Evolutionary conservation across 2,888 invertebrate genomes (phyloP).

Genomic region (Lottia scabra): DNA sequence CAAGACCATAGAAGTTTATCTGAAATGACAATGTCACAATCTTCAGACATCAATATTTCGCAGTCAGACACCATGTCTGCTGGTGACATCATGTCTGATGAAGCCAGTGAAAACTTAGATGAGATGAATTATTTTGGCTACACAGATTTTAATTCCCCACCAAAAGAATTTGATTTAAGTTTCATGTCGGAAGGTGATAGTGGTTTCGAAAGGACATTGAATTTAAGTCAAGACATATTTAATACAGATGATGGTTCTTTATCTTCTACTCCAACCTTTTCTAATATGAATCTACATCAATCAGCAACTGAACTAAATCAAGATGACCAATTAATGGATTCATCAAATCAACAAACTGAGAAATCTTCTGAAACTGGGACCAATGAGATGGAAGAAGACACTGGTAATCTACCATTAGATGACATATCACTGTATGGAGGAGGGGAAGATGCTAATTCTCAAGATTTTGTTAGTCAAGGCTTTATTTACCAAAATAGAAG

Average conservation of each 20-base stretch:
- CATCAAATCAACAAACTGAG: neutral
- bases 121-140: conserved; percentile 5
- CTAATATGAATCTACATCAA: neutral
- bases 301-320: neutral
- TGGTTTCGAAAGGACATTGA: conserved; percentile 14
- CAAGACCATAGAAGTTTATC: conserved; percentile 26
- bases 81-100: conserved; percentile 21
- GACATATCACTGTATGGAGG: neutral
- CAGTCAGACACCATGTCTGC: conserved; percentile 19
- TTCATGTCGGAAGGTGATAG: conserved; percentile 12
- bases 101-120: conserved; percentile 18
- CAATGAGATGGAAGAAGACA: neutral
- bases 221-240: neutral
- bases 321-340: neutral
- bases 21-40: conserved; percentile 29
- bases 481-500: neutral
- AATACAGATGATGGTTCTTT: neutral
- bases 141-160: neutral
- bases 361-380: neutral
- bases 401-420: neutral
- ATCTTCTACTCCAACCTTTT: neutral
- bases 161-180: conserved; percentile 6
- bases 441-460: neutral
- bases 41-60: conserved; percentile 18
- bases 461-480: neutral